Base-by-base conservation (phyloP, 2,113 vertebrate species). In the Phalacrocorax pelagicus region DNA sequence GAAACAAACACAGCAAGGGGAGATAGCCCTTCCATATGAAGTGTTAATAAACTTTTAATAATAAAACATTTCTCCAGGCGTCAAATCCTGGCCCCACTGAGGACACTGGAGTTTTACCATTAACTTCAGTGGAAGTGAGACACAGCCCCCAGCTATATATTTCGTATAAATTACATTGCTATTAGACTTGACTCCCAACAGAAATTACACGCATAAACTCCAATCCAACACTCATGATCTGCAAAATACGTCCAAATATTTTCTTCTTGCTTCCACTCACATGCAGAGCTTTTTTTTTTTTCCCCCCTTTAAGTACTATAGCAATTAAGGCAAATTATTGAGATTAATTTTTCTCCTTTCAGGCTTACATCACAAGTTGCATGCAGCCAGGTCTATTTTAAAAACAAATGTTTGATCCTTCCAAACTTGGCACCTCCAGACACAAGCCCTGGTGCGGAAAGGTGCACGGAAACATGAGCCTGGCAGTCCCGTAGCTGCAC, bases 11-110 rank as follows among this genome's bases (percentile, higher is more conserved):
- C 5, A 1, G 14, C 29, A 38, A 34, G 21, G 66, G 74, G 75
- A 85, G 49, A 49, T 3, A 65, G 34, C 38, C 66, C 38, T 75
- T 78, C 59, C 62, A 22, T 30, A 46, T 5, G 11, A 91, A 84
- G 67, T 11, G 44, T 72, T 92, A 89, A 96, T 92, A 94, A 94
- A 92, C 70, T 92, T 86, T 71, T 69, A 87, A 72, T 91, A 85
- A 81, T 47, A 65, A 80, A 88, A 74, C 2, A 0, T 65, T 94
- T 94, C 89, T 90, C 49, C 88, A 75, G 80, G 87, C 75, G 84
- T 73, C 78, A 63, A 47, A 88, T 75, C 73, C 36, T 81, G 36
- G 29, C 58, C 46, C 75, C 22, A 26, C 36, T 59, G 86, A 91
- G 57, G 67, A 59, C 58, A 74, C 20, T 32, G 32, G n/a, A 79